These are phyloP conservation scores for Agrotis puta DNA, from an alignment of 2,888 invertebrate genomes.

Conservation along the genomic window DNA sequence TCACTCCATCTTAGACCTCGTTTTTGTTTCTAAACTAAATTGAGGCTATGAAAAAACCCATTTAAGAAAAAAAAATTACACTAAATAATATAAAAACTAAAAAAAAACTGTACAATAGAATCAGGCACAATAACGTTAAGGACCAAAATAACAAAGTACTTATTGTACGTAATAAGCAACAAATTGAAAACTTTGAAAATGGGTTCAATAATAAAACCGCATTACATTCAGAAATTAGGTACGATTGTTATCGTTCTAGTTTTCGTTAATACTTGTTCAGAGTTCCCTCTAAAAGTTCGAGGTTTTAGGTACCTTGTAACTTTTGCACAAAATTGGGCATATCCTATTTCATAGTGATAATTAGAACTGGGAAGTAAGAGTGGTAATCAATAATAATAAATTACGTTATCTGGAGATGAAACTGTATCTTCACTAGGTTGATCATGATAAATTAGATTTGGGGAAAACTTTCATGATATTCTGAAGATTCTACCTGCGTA, in stretches of 20 bases:
- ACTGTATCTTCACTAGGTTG: slow-evolving; percentile 40
- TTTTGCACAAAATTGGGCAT: slow-evolving; percentile 32
- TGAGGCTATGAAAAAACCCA: too few relatives aligned
- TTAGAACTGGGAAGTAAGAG: slow-evolving; percentile 18
- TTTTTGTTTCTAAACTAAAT: too few relatives aligned
- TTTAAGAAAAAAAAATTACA: too few relatives aligned
- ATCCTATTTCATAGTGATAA: slow-evolving; percentile 39
- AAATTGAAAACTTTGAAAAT: slow-evolving; percentile 30
- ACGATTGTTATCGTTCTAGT: slow-evolving; percentile 39
- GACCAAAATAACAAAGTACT: background rate
- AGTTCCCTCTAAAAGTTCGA: slow-evolving; percentile 32
- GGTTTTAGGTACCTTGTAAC: slow-evolving; percentile 33
- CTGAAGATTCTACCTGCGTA: slow-evolving; percentile 26
- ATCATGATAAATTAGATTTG: slow-evolving; percentile 50
- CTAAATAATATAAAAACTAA: background rate
- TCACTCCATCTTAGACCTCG: too few relatives aligned
- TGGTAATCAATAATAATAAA: slow-evolving; percentile 51
- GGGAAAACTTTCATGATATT: slow-evolving; percentile 45
- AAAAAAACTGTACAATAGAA: background rate
- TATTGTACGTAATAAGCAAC: slow-evolving; percentile 4
- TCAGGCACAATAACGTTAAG: background rate
- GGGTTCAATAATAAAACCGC: slow-evolving; percentile 23
- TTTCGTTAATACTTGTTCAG: slow-evolving; percentile 31
- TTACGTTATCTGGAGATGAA: slow-evolving; percentile 30
- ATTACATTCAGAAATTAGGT: slow-evolving; percentile 39